Conservation (phyloP, 2,797 vertebrate genomes). For the Linurgus olivaceus region DNA sequence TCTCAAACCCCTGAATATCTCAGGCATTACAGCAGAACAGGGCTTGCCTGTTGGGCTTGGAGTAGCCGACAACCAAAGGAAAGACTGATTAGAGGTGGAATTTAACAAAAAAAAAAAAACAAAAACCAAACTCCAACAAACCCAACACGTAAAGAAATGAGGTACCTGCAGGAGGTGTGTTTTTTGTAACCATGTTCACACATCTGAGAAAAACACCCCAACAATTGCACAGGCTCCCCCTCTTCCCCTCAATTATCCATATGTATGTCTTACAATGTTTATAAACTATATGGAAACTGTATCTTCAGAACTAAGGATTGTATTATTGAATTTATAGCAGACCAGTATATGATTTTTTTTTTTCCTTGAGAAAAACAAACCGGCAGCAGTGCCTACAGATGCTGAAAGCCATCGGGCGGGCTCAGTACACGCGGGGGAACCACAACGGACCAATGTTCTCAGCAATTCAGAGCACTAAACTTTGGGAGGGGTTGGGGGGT, state of each 20-base stretch:
- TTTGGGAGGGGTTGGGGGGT: slow-evolving; percentile 2
- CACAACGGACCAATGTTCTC: slow-evolving; percentile 71
- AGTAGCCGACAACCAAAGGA: slow-evolving; percentile 80
- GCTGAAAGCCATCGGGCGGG: slow-evolving; percentile 41
- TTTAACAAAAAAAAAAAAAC: not conserved
- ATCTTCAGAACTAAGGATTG: slow-evolving; percentile 88
- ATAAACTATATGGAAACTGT: slow-evolving; percentile 90
- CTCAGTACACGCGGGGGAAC: slow-evolving; percentile 25
- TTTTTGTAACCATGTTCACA: slow-evolving; percentile 77
- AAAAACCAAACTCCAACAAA: not conserved
- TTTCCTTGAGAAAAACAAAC: slow-evolving; percentile 52
- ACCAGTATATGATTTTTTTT: slow-evolving; percentile 58
- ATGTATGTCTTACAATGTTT: slow-evolving; percentile 83
- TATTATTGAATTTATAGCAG: slow-evolving; percentile 73
- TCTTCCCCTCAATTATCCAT: slow-evolving; percentile 60
- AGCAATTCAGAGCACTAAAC: slow-evolving; percentile 57
- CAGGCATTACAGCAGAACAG: slow-evolving; percentile 74
- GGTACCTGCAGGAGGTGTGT: slow-evolving; percentile 70
- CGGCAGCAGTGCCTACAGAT: slow-evolving; percentile 61
- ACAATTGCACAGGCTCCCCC: slow-evolving; percentile 68
- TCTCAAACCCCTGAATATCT: slow-evolving; percentile 73
- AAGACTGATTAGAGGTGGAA: slow-evolving; percentile 71
- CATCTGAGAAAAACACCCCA: slow-evolving; percentile 37
- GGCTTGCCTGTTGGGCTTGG: slow-evolving; percentile 71
- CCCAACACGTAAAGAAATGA: slow-evolving; percentile 45